Evolutionary conservation across 2,888 invertebrate genomes (phyloP), one percentile per base, ranked within the genome.

Genomic region (Oxystoma pomonae): DNA sequence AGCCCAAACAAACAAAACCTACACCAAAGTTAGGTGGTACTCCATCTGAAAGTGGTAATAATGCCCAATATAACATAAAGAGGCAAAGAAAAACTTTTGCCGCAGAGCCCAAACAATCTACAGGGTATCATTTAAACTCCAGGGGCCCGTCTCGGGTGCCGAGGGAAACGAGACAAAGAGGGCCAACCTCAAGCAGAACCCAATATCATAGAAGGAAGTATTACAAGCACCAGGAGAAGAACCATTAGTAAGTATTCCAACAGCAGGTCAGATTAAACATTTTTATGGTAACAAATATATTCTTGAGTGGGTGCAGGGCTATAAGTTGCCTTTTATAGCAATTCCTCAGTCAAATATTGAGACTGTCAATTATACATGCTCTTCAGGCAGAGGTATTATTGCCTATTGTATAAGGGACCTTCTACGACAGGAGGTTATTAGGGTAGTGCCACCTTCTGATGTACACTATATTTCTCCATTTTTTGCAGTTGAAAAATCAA

Each of bases 391-490:
- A 7, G 12, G 35, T 12, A 12, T 57, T 1, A 19, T 57, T 21
- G 12, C 20, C 1, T 9, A 57, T n/a, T 57, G 21, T 57, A 22
- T 20, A 16, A 7, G 5, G 16, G 21, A 20, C 16, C 16, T 57
- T 20, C n/a, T 21, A 16, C 9, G 12, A 9, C 20, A 57, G 22
- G n/a, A 22, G 2, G 21, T 57, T 16, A 57, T 57, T n/a, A 22
- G 21, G 20, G 22, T 20, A 22, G 21, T 57, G 3, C 2, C 22
- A n/a, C 5, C 3, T 21, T 16, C 16, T 1, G 22, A 21, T 1
- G 21, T n/a, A n/a, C n/a, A n/a, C n/a, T n/a, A n/a, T n/a, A n/a
- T 21, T 7, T 57, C 57, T 16, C 22, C 57, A 20, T 57, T 20
- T 2, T 57, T 57, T 20, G 1, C 21, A 12, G 9, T 20, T n/a